Conservation (phyloP, 2,888 invertebrate species). For the Macropis europaea region DNA sequence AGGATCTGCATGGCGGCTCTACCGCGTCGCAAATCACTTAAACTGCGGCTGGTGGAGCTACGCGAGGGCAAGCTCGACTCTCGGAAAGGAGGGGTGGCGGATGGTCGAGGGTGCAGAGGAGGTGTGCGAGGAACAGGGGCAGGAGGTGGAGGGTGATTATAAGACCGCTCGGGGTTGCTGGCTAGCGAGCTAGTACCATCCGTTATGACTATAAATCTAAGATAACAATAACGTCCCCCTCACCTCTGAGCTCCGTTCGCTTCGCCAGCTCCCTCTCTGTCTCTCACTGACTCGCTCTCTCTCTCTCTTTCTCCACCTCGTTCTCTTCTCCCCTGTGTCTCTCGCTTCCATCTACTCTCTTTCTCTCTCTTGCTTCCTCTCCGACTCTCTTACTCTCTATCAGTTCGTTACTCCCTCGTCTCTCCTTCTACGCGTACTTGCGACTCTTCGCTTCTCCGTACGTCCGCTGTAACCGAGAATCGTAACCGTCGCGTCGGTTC, state of each 20-base stretch:
- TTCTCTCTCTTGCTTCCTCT: conserved; percentile 35
- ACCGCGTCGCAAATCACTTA: conserved; percentile 80
- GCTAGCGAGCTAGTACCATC: conserved; percentile 79
- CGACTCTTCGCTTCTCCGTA: conserved; percentile 26
- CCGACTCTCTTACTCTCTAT: conserved; percentile 27
- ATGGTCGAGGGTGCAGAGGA: conserved; percentile 65
- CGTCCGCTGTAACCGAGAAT: conserved; percentile 12
- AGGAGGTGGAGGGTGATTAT: conserved; percentile 78
- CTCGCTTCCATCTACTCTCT: too few species aligned
- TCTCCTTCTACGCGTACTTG: conserved; percentile 19
- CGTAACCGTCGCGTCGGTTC: too few species aligned
- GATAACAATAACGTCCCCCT: conserved; percentile 79
- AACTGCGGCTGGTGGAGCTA: conserved; percentile 78
- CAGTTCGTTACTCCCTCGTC: conserved; percentile 33
- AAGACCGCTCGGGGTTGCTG: conserved; percentile 79
- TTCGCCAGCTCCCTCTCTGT: conserved; percentile 50
- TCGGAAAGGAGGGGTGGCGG: conserved; percentile 54
- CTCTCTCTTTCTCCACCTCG: conserved; percentile 46
- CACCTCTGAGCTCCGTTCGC: conserved; percentile 62
- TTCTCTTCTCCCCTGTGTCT: conserved; percentile 29
- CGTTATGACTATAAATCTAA: conserved; percentile 80
- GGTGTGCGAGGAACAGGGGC: conserved; percentile 46
- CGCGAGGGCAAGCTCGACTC: conserved; percentile 70
- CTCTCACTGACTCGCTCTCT: conserved; percentile 32
- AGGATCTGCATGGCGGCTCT: conserved; percentile 80